phyloP scores from a whole-genome alignment of 1,140 invertebrate genomes.

The Marisa cornuarietis region DNA sequence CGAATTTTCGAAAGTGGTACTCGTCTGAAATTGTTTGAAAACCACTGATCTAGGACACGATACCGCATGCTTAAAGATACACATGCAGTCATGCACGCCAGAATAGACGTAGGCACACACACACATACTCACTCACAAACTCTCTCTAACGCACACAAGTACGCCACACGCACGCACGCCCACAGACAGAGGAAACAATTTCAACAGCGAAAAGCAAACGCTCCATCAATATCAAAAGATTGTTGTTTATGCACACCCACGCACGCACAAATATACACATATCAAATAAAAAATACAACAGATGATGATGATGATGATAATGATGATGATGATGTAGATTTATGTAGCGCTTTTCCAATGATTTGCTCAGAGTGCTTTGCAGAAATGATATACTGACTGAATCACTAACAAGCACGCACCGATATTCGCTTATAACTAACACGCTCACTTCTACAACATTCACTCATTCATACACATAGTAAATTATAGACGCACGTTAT shows the following conservation, averaged over 20 bases:
- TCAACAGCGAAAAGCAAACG: too few relatives aligned
- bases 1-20: too few relatives aligned
- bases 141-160: neutral
- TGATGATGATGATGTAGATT: neutral
- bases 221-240: neutral
- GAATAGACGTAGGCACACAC: neutral
- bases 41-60: too few relatives aligned
- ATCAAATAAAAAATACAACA: neutral
- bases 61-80: neutral
- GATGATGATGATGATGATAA: neutral
- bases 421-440: neutral
- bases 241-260: neutral
- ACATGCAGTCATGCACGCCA: neutral
- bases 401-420: neutral
- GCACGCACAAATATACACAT: neutral
- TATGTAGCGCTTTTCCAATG: neutral
- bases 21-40: too few relatives aligned
- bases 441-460: conserved; percentile 1
- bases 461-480: neutral
- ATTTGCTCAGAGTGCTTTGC: neutral
- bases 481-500: too few relatives aligned
- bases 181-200: neutral
- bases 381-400: too few relatives aligned
- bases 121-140: neutral
- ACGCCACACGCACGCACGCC: neutral